phyloP scores from a whole-genome alignment of 2,113 vertebrate genomes.

The Malurus cyaneus region DNA sequence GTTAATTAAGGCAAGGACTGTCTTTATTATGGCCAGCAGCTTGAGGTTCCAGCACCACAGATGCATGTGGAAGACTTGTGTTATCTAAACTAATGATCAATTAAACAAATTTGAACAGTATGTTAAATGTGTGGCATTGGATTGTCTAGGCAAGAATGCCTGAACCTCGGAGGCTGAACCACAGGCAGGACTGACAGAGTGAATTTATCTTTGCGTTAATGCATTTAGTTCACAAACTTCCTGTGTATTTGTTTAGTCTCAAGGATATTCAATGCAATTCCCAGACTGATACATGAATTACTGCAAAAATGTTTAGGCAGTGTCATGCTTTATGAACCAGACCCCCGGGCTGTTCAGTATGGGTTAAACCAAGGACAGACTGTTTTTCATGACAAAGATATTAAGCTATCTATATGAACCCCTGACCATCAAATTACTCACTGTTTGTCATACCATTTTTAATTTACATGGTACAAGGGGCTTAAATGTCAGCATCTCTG shows the following conservation, averaged over 20 bases:
- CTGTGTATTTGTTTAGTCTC: slow-evolving; percentile 46
- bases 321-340: slow-evolving; percentile 64
- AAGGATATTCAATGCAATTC: slow-evolving; percentile 28
- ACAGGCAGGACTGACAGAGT: neutral
- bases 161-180: neutral
- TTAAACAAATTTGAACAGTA: neutral
- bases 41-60: neutral
- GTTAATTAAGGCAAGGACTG: neutral
- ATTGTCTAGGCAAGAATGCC: neutral
- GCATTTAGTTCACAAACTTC: slow-evolving; percentile 32
- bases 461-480: slow-evolving; percentile 71
- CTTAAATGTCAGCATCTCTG: slow-evolving; percentile 77
- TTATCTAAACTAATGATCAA: neutral
- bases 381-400: slow-evolving; percentile 71
- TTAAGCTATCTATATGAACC: slow-evolving; percentile 74
- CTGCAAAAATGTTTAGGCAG: slow-evolving; percentile 66
- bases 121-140: neutral
- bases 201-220: neutral
- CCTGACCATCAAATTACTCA: slow-evolving; percentile 76
- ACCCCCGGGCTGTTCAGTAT: slow-evolving; percentile 27
- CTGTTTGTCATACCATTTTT: slow-evolving; percentile 74
- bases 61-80: neutral
- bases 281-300: slow-evolving; percentile 55
- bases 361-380: slow-evolving; percentile 74
- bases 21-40: neutral